Base-by-base conservation (phyloP, 2,113 vertebrate species). In the Pomatorhinus ruficollis region DNA sequence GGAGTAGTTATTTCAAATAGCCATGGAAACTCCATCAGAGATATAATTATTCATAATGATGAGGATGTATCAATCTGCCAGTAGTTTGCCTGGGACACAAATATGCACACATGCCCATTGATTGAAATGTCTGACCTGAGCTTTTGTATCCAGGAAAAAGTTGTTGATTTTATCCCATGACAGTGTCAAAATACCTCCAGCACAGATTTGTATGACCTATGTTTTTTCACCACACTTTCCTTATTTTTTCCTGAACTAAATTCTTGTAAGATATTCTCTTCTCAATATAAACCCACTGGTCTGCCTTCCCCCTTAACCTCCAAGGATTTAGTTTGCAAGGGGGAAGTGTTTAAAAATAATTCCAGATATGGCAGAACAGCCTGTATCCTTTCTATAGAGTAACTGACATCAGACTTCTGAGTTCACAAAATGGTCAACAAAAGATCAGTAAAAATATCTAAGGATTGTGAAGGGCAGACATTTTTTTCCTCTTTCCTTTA, bases 321-420 rank as follows among this genome's bases (percentile, higher is more conserved):
- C 56, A 90, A 95, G 94, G 94, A 93, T 75, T 93, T 91, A 11
- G 37, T 56, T 47, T 2, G 28, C 47, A 30, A 95, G 93, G 69
- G 89, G 91, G 91, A 96, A 95, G 94, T 96, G 96, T 96, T 97
- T 96, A 95, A 97, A 97, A 97, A 95, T 96, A 96, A 93, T 96
- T 87, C 83, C 89, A 92, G 93, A 83, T 89, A 92, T 78, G 72
- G 93, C 76, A 92, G 92, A 80, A 93, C 88, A 89, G 94, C 47
- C 92, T 95, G 89, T 93, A 96, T 97, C 95, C 96, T 96, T 95
- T 97, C 95, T 95, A 95, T 93, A 96, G 80, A 87, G 68, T 87
- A 66, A 90, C 91, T 92, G 95, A 96, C 86, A 97, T 93, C 91
- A 95, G 91, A 81, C 91, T 83, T 89, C 76, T 63, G 94, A 83